These are phyloP conservation scores for Brachionus manjavacas DNA, from an alignment of 1,140 invertebrate species.

Conservation along the genomic window DNA sequence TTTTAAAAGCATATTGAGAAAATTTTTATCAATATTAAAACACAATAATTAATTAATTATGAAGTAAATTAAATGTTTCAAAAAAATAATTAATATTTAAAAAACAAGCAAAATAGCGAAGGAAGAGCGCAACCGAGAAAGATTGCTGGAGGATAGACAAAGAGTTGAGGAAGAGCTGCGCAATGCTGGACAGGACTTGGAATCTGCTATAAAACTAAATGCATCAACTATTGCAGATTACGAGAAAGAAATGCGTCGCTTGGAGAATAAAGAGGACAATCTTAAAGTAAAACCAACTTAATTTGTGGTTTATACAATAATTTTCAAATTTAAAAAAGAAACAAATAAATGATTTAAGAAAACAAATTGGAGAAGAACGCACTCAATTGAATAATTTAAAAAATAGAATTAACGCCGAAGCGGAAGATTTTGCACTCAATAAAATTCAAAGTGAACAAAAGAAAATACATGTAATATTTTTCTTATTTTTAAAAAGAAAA, in stretches of 20 bases:
- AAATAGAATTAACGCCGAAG: not conserved
- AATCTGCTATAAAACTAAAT: not conserved
- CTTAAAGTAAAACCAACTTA: conserved; percentile 5
- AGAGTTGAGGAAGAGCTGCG: conserved; percentile 15
- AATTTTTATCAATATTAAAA: too few relatives aligned
- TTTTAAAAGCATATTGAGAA: too few relatives aligned
- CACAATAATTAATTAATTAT: not conserved
- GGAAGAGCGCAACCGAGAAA: conserved; percentile 6
- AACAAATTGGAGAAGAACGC: conserved; percentile 38
- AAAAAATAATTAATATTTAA: too few relatives aligned
- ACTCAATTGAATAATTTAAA: not conserved
- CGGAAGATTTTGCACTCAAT: not conserved
- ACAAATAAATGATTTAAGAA: conserved; percentile 32
- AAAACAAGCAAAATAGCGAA: not conserved
- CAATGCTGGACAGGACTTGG: not conserved
- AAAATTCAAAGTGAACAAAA: not conserved
- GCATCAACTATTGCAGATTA: not conserved
- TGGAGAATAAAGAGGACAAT: conserved; percentile 20
- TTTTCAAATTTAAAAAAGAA: conserved; percentile 8
- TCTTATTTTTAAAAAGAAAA: not conserved
- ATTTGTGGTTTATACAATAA: not conserved
- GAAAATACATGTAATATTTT: not conserved
- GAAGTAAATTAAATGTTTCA: too few relatives aligned
- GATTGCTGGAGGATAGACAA: not conserved
- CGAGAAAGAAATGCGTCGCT: not conserved